Evolutionary conservation across 2,888 invertebrate species (phyloP), one percentile per base, ranked within the genome.

Genomic region (Phyllotreta cruciferae): DNA sequence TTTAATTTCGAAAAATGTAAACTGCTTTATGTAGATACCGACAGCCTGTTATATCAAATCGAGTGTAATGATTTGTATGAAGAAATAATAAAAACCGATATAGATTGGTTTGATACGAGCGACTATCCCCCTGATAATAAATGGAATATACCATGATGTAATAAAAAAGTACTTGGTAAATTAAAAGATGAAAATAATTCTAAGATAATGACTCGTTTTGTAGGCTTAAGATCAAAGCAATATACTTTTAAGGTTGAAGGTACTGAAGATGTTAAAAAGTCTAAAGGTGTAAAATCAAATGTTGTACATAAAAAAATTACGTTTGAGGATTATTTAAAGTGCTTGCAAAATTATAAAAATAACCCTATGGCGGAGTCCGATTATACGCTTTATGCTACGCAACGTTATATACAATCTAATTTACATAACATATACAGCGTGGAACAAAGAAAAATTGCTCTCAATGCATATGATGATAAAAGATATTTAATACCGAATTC

Each of bases 51-150:
- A n/a, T 52, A 52, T 52, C n/a, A 52, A 35, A 9, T 52, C 3
- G 10, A 6, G 35, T 52, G 52, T 52, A 13, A 35, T 52, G 52
- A 52, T 35, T 6, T 52, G 3, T 52, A 52, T n/a, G 8, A 52
- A 35, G 49, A 49, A 8, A n/a, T 52, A 8, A 52, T 52, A 9
- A 52, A 52, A 52, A 6, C 8, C 9, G 36, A 24, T 36, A 35
- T 52, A 4, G 3, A 52, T 35, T 3, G n/a, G n/a, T 52, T 34
- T 36, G 52, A 52, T 52, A 52, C 35, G 3, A 52, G 52, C 10
- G 52, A 35, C 37, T 52, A 35, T 35, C 11, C 34, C 4, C 6
- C 6, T 36, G 52, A 52, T 52, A 52, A 52, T 52, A 3, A 4
- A 4, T 52, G 36, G 35, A 8, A 24, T n/a, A 52, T 52, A 9